Conservation (phyloP, 2,797 vertebrate species). For the Phylloscopus collybita region DNA sequence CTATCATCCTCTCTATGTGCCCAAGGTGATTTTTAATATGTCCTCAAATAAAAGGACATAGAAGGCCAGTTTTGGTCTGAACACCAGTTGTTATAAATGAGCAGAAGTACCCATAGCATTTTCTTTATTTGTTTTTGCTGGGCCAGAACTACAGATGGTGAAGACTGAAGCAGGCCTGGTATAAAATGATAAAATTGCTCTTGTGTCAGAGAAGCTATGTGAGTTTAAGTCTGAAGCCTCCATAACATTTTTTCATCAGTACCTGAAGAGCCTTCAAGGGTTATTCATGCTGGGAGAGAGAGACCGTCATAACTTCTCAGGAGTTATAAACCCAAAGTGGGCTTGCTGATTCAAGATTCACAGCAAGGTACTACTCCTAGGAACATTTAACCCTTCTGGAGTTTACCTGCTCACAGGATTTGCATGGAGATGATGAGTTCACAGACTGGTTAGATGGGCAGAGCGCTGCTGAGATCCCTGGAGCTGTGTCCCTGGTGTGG, state of each 20-base stretch:
- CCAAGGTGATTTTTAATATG: not conserved
- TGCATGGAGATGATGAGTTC: not conserved
- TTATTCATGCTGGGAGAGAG: not conserved
- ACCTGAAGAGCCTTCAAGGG: not conserved
- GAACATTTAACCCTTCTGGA: not conserved
- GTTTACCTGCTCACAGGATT: not conserved
- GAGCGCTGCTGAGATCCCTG: not conserved
- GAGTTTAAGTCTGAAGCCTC: not conserved
- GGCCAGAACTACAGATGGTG: not conserved
- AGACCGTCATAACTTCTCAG: not conserved
- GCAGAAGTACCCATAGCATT: not conserved
- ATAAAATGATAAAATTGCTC: not conserved
- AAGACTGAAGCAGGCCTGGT: not conserved
- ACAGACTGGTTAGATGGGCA: not conserved
- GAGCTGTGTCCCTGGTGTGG: fast-evolving
- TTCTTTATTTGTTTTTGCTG: not conserved
- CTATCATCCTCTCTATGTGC: not conserved
- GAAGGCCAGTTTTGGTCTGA: not conserved
- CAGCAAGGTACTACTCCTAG: not conserved
- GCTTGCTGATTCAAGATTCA: not conserved
- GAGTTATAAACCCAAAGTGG: not conserved
- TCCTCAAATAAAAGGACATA: not conserved
- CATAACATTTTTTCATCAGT: not conserved
- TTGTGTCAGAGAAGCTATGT: not conserved
- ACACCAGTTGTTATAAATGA: not conserved